Conservation (phyloP, 2,797 vertebrate genomes). For the Strix occidentalis region DNA sequence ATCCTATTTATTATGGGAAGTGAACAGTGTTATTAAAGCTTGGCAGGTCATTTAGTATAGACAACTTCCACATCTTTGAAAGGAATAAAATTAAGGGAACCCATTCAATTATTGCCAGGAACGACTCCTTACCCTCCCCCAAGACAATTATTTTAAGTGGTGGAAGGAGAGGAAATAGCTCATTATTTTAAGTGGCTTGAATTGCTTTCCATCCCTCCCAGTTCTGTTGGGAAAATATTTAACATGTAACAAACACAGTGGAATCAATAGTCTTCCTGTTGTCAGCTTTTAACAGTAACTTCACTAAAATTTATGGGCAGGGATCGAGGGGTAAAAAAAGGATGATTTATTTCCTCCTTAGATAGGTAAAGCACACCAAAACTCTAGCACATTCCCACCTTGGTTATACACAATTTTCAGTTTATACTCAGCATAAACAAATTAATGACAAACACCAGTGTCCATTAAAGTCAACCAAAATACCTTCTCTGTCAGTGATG, state of each 20-base stretch:
- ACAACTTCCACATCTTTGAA: background rate
- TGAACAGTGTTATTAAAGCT: background rate
- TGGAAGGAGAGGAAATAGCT: background rate
- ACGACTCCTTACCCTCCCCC: background rate
- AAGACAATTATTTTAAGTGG: constrained; percentile 5
- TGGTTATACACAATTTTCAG: background rate
- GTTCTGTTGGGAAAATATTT: background rate
- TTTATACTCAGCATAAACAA: background rate
- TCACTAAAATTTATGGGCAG: background rate
- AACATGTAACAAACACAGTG: background rate
- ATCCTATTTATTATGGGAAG: background rate
- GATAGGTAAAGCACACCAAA: background rate
- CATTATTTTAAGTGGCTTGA: constrained; percentile 27
- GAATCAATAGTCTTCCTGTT: background rate
- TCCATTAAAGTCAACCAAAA: background rate
- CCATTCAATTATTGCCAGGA: background rate
- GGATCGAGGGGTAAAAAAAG: background rate
- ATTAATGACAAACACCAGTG: background rate
- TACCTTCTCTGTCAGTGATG: background rate
- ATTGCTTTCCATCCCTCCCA: background rate
- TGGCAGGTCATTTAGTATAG: background rate
- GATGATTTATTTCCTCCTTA: background rate
- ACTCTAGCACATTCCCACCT: background rate
- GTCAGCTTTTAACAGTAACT: background rate
- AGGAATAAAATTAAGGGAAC: background rate